Base-by-base conservation (phyloP, 2,113 vertebrate genomes). In the Phalacrocorax brasilianus region DNA sequence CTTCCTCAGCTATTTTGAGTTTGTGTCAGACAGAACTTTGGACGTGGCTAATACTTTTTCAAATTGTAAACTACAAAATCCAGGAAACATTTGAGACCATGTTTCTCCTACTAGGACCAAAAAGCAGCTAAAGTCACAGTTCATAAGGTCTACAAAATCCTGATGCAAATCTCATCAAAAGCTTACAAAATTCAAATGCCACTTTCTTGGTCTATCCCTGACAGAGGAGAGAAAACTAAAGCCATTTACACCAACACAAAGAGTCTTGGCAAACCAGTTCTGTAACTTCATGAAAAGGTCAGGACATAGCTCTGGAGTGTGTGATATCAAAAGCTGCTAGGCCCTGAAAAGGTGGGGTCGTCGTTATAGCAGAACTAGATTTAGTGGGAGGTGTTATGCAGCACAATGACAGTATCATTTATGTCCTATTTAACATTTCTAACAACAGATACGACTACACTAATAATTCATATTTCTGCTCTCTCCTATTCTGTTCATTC, bases 241-340 rank as follows among this genome's bases (percentile, higher is more conserved):
- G 63, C 63, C 67, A 76, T 30, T 21, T 80, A 89, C 91, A 59
- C 56, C 44, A 81, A 74, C 3, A 13, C 47, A 40, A 95, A 93
- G 35, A 91, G 73, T 35, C 77, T 82, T 85, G 58, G 91, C 78
- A 94, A 95, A 91, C 71, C 66, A 53, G 88, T 93, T 91, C 52
- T 83, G 50, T 90, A 67, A 75, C 88, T 88, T 82, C 53, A 55
- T 59, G 10, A 56, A 91, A 88, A 91, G 23, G 47, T 89, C 86
- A 73, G 75, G 72, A 80, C 21, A 27, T 16, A 66, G 68, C 63
- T 91, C 55, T 30, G 28, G 50, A 91, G 49, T 6, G 5, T 81
- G 42, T 68, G 62, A 55, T 75, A 92, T 63, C 26, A 72, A 76
- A 66, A 89, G 53, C 33, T 85, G 55, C 38, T 42, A 40, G 30